These are phyloP conservation scores for Astyanax mexicanus DNA, from an alignment of 2,797 vertebrate genomes.

Conservation along the genomic window DNA sequence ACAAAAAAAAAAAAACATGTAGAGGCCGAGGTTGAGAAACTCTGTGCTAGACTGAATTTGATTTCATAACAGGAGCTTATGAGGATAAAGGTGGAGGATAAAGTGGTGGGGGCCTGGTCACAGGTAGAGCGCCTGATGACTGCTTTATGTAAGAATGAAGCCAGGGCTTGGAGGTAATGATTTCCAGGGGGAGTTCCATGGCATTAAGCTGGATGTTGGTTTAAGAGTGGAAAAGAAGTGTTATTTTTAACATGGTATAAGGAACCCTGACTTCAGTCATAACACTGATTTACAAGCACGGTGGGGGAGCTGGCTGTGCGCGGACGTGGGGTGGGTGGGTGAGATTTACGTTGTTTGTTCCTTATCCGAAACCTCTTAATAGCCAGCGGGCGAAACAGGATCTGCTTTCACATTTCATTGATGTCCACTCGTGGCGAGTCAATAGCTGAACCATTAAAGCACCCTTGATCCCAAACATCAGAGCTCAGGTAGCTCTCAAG, in stretches of 20 bases:
- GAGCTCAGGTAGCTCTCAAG: slow-evolving; percentile 32
- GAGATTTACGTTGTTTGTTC: slow-evolving; percentile 39
- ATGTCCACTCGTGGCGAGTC: slow-evolving; percentile 41
- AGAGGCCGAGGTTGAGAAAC: slow-evolving; percentile 14
- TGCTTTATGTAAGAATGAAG: slow-evolving; percentile 16
- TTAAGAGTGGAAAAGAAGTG: slow-evolving; percentile 31
- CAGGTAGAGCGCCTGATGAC: slow-evolving; percentile 1
- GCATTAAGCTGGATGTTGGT: slow-evolving; percentile 24
- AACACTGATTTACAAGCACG: slow-evolving; percentile 53
- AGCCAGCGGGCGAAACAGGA: slow-evolving; percentile 31
- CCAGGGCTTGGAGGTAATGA: slow-evolving; percentile 26
- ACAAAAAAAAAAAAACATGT: neutral
- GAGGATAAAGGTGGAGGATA: slow-evolving; percentile 22
- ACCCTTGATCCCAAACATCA: slow-evolving; percentile 33
- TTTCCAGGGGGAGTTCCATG: slow-evolving; percentile 34
- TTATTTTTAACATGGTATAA: slow-evolving; percentile 41
- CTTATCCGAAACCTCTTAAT: slow-evolving; percentile 25
- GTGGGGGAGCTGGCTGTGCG: slow-evolving; percentile 58
- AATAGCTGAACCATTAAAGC: slow-evolving; percentile 56
- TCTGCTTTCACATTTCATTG: slow-evolving; percentile 45
- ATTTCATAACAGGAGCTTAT: slow-evolving; percentile 38
- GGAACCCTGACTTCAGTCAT: slow-evolving; percentile 33
- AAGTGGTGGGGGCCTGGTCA: neutral
- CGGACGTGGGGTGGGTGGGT: slow-evolving; percentile 13
- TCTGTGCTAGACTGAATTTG: slow-evolving; percentile 1